Conservation (phyloP, 2,797 vertebrate genomes). For the Propithecus perrieri region DNA sequence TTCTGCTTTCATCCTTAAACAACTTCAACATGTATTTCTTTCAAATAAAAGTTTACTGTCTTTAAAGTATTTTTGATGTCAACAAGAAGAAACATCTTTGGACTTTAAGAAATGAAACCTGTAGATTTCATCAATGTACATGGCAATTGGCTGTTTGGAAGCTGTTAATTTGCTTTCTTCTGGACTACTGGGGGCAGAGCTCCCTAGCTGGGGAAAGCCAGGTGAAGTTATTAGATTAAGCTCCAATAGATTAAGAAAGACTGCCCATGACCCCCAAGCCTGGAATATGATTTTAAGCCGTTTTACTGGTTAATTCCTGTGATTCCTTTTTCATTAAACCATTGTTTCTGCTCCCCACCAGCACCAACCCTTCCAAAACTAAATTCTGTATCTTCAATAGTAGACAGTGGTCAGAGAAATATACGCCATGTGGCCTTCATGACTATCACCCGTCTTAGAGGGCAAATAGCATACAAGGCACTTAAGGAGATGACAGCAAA, state of each 20-base stretch:
- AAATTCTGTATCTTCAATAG: not conserved
- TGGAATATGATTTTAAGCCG: not conserved
- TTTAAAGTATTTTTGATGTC: not conserved
- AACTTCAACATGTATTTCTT: slow-evolving; percentile 28
- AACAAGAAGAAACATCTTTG: not conserved
- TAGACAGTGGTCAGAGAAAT: not conserved
- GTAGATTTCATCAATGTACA: not conserved
- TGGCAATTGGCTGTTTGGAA: not conserved
- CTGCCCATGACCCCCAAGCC: not conserved
- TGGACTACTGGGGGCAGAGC: not conserved
- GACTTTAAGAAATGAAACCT: not conserved
- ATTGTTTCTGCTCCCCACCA: not conserved
- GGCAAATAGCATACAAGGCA: no score
- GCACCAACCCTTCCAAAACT: not conserved
- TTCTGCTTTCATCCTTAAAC: not conserved
- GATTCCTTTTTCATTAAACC: not conserved
- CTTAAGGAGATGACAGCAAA: not conserved
- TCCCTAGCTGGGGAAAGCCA: not conserved
- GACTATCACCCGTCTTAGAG: not conserved
- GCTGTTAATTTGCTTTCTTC: not conserved
- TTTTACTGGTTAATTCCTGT: not conserved
- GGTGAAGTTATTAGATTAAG: not conserved
- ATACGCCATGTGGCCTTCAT: rapidly evolving
- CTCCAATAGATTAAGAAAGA: not conserved
- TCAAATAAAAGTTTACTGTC: not conserved